Evolutionary conservation across 2,113 vertebrate species (phyloP).

Genomic region (Toxostoma redivivum): DNA sequence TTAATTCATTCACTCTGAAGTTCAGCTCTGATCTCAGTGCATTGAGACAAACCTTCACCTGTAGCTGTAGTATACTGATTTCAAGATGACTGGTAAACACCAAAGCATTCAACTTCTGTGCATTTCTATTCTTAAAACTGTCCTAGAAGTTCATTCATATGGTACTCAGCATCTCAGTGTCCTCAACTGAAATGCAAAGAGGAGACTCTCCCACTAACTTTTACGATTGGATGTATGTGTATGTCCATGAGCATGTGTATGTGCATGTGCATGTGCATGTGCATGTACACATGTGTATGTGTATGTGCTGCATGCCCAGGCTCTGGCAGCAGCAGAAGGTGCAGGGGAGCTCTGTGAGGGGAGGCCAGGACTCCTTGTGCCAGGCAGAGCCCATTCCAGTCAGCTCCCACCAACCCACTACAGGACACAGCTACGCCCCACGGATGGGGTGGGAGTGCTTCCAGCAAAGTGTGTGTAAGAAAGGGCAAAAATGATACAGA

Average conservation of each 20-base stretch:
- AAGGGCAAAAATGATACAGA: not conserved
- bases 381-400: not conserved
- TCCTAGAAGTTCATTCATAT: not conserved
- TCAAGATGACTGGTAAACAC: not conserved
- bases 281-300: rapidly evolving
- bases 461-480: rapidly evolving
- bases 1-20: not conserved
- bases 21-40: not conserved
- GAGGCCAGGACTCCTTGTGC: no score
- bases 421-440: not conserved
- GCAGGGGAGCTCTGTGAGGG: not conserved
- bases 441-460: rapidly evolving
- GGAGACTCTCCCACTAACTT: not conserved
- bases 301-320: not conserved
- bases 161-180: not conserved
- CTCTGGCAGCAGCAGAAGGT: not conserved
- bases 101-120: rapidly evolving
- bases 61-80: not conserved
- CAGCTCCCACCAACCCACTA: not conserved
- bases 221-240: not conserved
- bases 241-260: no score
- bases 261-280: no score
- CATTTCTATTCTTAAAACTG: not conserved
- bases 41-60: not conserved
- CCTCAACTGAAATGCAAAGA: not conserved